Conservation (phyloP, 1,140 invertebrate species). For the Paracyclopina nana region DNA sequence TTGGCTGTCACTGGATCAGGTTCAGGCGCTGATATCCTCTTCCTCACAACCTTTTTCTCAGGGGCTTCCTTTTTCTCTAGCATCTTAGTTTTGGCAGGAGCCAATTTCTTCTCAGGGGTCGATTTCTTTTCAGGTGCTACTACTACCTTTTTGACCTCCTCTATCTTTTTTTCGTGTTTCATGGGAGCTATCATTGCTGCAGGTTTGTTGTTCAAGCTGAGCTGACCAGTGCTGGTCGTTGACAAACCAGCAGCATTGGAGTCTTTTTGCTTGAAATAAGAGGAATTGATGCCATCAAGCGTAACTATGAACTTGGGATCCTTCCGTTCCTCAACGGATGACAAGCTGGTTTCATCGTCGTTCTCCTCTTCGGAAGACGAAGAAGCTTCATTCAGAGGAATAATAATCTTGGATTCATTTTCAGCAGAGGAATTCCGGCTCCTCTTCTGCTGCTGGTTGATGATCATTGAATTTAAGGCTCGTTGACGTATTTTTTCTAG, state of each 20-base stretch:
- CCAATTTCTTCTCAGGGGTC: background rate
- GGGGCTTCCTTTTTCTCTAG: background rate
- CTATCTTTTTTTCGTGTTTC: too few species aligned
- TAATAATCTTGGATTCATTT: background rate
- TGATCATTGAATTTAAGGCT: slow-evolving; percentile 1
- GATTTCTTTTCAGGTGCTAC: too few species aligned
- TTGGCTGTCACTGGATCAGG: background rate
- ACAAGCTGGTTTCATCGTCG: background rate
- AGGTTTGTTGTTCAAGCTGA: too few species aligned
- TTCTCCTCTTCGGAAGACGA: background rate
- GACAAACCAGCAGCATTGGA: background rate
- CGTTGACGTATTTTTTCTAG: background rate
- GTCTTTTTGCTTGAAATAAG: slow-evolving; percentile 8
- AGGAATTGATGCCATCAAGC: slow-evolving; percentile 4
- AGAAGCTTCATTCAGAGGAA: background rate
- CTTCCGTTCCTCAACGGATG: background rate
- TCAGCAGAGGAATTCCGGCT: background rate
- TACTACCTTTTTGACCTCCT: too few species aligned
- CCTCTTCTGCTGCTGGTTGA: background rate
- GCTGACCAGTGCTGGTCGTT: background rate
- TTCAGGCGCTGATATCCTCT: background rate
- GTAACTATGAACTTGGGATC: slow-evolving; percentile 12
- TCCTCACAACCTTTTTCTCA: background rate
- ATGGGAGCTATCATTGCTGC: too few species aligned
- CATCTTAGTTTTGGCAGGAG: background rate